Evolutionary conservation across 37 sponge, comb jelly and placozoan species (phyloP), one percentile per base, ranked within the genome.

Genomic region (Aphrocallistes beatrix): DNA sequence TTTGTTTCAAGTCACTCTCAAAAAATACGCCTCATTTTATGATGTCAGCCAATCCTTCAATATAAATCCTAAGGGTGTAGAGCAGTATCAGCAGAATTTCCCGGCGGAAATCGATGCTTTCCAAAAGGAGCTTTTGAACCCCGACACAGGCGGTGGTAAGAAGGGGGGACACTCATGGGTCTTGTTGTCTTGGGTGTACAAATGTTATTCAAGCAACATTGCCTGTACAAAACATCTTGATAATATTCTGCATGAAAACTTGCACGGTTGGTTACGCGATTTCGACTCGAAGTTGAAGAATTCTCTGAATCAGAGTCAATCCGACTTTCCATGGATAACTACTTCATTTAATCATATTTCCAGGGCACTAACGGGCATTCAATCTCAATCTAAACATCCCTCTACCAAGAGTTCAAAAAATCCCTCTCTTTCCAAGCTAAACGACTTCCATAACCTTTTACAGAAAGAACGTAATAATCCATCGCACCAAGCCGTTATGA

Each of bases 101-200:
- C 75, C 75, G 8, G 75, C 10, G 6, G 75, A 25, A 6, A 60
- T 60, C 21, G n/a, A 60, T 8, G 75, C 17, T 60, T 60, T 60
- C 75, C 21, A 60, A 25, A 60, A 60, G n/a, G 75, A 60, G 21
- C 34, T 60, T 3, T 19, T 60, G 34, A 60, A 60, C 21, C 28
- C 21, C 3, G 75, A 60, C n/a, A 25, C 75, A 3, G 75, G 75
- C 21, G 75, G 75, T 6, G 75, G 75, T 13, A 60, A 19, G 21
- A 60, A 60, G 75, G 75, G 75, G 8, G 75, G 75, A 13, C 75
- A 60, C 75, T 60, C 75, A 30, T 60, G 75, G 75, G 75, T 60
- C 10, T 19, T 60, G 75, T 30, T 60, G 1, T 60, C 75, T 25
- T 60, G 75, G 75, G n/a, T 60, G 10, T 60, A 60, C 75, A 19